Base-by-base conservation (phyloP, 2,888 invertebrate species). In the Thereva unica region DNA sequence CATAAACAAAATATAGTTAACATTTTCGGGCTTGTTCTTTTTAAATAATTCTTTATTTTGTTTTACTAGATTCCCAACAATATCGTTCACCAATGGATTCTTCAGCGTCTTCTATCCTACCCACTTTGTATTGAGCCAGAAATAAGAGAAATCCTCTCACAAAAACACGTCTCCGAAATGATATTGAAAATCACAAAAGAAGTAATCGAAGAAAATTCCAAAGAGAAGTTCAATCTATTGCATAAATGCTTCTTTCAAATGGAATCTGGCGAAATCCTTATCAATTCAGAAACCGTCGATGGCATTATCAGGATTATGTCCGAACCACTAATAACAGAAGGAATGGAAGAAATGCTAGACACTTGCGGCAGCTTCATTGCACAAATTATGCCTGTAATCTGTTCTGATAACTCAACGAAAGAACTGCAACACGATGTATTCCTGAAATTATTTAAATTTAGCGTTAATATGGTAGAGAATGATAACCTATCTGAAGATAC, bases 301-400 rank as follows among this genome's bases (percentile, higher is more conserved):
- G 73, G 72, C 5, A 77, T 81, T 67, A 69, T 80, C n/a, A 64
- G 75, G 4, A 75, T 75, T n/a, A 70, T 80, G 68, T 75, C 75
- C 2, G 70, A 73, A 34, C 76, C 78, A 3, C 64, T 81, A 42
- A 55, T 53, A 38, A 72, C 77, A 1, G 56, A 66, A 35, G 7
- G 40, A 5, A 56, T 54, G 35, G 44, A 41, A 6, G 52, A 73
- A 7, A 80, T 82, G 69, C 74, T 84, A 23, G 85, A 85, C 71
- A 78, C 80, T 35, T 84, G 83, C 68, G 82, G 82, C 2, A 83
- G 83, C 70, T 82, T 85, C 71, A 80, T 85, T 66, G 80, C 84
- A 1, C 83, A 84, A 75, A 78, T 85, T 55, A 82, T 84, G 72
- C 80, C 83, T 3, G 78, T 83, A 23, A 76, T 85, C 35, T 84